Evolutionary conservation across 1,140 invertebrate species (phyloP).

Genomic region (Macrostomum lignano): DNA sequence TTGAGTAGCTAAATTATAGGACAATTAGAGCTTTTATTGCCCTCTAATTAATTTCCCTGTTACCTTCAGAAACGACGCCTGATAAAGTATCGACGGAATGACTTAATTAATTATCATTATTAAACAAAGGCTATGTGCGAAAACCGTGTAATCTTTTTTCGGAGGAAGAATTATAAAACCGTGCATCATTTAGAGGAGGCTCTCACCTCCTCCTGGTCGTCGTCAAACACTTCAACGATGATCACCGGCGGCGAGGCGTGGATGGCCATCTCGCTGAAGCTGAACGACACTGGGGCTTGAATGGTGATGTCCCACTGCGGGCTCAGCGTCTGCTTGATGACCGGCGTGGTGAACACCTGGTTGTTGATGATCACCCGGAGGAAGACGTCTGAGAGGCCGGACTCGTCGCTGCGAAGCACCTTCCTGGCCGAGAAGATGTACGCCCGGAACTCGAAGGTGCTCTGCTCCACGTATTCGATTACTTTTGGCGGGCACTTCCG

Average conservation of each 20-base stretch:
- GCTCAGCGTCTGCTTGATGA: slow-evolving; percentile 59
- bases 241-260: slow-evolving; percentile 47
- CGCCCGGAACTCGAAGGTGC: slow-evolving; percentile 47
- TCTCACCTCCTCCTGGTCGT: slow-evolving; percentile 33
- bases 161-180: no score
- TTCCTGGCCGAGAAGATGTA: slow-evolving; percentile 66
- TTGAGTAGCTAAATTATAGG: no score
- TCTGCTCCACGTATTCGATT: slow-evolving; percentile 13
- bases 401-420: slow-evolving; percentile 56
- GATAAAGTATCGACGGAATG: no score
- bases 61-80: no score
- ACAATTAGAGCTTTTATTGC: no score
- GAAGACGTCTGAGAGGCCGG: slow-evolving; percentile 63
- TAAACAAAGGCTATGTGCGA: no score
- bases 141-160: no score
- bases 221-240: slow-evolving; percentile 60
- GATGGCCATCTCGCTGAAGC: slow-evolving; percentile 46
- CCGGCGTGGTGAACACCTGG: slow-evolving; percentile 26
- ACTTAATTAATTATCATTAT: no score
- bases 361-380: slow-evolving; percentile 48
- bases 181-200: background rate
- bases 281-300: slow-evolving; percentile 47
- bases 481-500: background rate
- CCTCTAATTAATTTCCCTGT: no score
- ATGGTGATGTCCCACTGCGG: slow-evolving; percentile 62